Percentiles rank a stretch among this genome's conserved stretches.
phyloP scores from a whole-genome alignment of 2,797 vertebrate genomes.

The Crenuchus spilurus region DNA sequence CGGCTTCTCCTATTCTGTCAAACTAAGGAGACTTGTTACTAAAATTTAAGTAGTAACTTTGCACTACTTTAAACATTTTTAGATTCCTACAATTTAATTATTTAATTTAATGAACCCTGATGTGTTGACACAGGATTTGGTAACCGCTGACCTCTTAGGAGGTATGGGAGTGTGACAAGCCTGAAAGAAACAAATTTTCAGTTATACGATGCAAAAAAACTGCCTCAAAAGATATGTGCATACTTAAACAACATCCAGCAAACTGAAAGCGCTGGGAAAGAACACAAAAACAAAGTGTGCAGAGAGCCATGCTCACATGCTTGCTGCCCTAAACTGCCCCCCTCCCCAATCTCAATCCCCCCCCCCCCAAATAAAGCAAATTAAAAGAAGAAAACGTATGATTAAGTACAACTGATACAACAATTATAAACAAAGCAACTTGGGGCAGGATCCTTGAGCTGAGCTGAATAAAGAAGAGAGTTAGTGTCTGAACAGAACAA shows the following conservation, averaged over 20 bases:
- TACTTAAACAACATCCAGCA: neutral
- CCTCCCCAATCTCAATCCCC: too few species aligned
- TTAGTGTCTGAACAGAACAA: constrained; percentile 65
- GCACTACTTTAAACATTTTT: too few species aligned
- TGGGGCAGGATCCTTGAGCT: constrained; percentile 64
- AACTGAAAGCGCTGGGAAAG: neutral
- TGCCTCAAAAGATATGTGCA: constrained; percentile 42
- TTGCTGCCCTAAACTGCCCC: constrained; percentile 51
- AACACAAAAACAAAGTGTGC: neutral
- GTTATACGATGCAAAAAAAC: constrained; percentile 30
- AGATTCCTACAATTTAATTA: too few species aligned
- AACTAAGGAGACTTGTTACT: too few species aligned
- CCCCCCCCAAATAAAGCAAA: too few species aligned
- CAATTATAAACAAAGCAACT: constrained; percentile 19
- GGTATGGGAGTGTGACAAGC: constrained; percentile 41
- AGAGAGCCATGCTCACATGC: constrained; percentile 62
- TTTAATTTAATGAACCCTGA: too few species aligned
- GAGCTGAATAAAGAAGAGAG: constrained; percentile 69
- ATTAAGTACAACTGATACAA: constrained; percentile 42
- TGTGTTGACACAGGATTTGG: too few species aligned
- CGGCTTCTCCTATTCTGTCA: too few species aligned
- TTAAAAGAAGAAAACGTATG: constrained; percentile 48
- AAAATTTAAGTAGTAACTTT: too few species aligned
- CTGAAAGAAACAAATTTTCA: constrained; percentile 57
- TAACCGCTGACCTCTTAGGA: neutral